phyloP scores from a whole-genome alignment of 1,140 invertebrate genomes.

The Bombus ignitus region DNA sequence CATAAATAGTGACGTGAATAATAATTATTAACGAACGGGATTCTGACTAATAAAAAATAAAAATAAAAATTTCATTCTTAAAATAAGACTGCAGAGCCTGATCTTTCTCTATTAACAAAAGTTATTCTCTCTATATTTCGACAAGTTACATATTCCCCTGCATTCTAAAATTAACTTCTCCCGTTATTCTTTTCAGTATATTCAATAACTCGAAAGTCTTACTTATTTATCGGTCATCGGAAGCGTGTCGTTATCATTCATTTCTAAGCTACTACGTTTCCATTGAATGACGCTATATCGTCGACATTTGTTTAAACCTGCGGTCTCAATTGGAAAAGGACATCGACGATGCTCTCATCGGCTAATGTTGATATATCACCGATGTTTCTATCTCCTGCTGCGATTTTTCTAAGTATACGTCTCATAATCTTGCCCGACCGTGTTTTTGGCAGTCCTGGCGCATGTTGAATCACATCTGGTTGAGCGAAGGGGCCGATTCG shows the following conservation, averaged over 20 bases:
- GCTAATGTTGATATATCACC: conserved; percentile 97
- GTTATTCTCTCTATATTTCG: background rate
- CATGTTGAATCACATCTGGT: conserved; percentile 96
- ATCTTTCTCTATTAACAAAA: background rate
- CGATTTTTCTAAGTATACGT: conserved; percentile 95
- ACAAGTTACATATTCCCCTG: background rate
- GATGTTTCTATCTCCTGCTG: conserved; percentile 92
- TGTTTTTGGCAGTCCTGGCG: conserved; percentile 97
- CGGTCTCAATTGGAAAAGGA: conserved; percentile 88
- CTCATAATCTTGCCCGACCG: conserved; percentile 99
- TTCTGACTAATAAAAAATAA: background rate
- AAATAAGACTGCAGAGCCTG: background rate
- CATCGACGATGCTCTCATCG: conserved; percentile 92
- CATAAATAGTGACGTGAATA: conserved; percentile 27
- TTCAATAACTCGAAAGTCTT: background rate
- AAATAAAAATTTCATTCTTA: background rate
- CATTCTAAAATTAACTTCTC: background rate
- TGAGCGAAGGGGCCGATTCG: conserved; percentile 98
- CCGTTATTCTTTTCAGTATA: background rate
- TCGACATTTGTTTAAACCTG: conserved; percentile 68
- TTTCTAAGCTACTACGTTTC: conserved; percentile 35
- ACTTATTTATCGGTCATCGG: conserved; percentile 7
- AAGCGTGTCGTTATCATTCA: conserved; percentile 19
- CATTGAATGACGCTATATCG: background rate
- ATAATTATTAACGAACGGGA: background rate